phyloP scores from a whole-genome alignment of 2,888 invertebrate genomes.

The Coenonympha glycerion region DNA sequence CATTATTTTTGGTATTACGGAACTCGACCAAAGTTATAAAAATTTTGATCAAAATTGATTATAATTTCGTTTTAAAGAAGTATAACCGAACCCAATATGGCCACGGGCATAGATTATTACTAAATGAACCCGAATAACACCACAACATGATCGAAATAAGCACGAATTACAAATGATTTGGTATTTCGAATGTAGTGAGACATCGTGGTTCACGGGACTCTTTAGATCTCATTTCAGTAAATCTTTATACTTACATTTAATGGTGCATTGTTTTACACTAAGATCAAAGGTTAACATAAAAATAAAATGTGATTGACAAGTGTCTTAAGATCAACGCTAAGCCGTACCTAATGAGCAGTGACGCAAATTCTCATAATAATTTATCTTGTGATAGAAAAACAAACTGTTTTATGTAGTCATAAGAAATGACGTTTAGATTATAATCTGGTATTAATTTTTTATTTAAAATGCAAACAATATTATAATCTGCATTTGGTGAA shows the following conservation, averaged over 20 bases:
- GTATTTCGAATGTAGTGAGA: too few relatives aligned
- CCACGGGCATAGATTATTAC: too few relatives aligned
- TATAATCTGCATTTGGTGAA: background rate
- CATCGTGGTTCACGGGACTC: too few relatives aligned
- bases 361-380: background rate
- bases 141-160: too few relatives aligned
- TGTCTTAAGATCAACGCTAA: background rate
- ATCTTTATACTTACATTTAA: background rate
- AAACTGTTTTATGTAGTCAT: background rate
- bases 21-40: too few relatives aligned
- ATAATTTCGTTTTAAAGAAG: too few relatives aligned
- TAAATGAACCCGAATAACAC: too few relatives aligned
- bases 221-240: background rate
- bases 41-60: too few relatives aligned
- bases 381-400: background rate
- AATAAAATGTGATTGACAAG: constrained; percentile 1
- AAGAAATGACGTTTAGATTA: background rate
- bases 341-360: too few relatives aligned
- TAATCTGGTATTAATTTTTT: background rate
- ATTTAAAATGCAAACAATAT: background rate
- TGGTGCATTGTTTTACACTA: background rate
- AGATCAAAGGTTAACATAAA: constrained; percentile 5
- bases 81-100: too few relatives aligned
- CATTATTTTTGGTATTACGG: too few relatives aligned
- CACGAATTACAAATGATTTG: too few relatives aligned